Evolutionary conservation across 2,113 vertebrate species (phyloP), one percentile per base, ranked within the genome.

Genomic region (Bos indicus): DNA sequence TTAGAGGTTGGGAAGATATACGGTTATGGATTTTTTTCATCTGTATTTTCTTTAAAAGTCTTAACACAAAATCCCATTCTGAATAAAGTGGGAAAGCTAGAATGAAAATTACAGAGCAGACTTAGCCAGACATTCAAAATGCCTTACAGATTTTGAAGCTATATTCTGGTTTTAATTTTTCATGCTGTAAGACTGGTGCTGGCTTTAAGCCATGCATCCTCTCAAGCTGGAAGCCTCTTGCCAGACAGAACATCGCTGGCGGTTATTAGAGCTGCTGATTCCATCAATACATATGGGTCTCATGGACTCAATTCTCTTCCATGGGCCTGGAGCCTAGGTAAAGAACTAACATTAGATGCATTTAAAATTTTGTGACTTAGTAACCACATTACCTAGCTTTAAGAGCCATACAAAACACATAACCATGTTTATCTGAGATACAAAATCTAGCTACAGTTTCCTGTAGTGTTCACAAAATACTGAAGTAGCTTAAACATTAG

Each of bases 121-220:
- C 62, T 36, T 74, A 91, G 80, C 54, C 84, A 97, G 96, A 33
- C 91, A 40, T 92, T 88, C 48, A 82, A 88, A 95, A 94, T 60
- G 51, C 12, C n/a, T 97, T 81, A 56, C 85, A 96, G 88, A 96
- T 48, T 97, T 90, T 64, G 54, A 88, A 97, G 81, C 26, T 59
- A 2, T 77, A 25, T 91, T 94, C 93, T 97, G 87, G 67, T 60
- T 97, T 97, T 88, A 87, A 91, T 95, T 89, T 98, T 91, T 77
- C 36, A 33, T 86, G 62, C 59, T 83, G 14, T 91, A 33, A 15
- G 52, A 93, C 92, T 52, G 3, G 36, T 33, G 14, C 30, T 97
- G 96, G 95, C 88, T 94, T 81, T 57, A 36, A 48, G 86, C 94
- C 85, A 77, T n/a, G 17, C 7, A 13, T 81, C 43, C 80, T 80